These are phyloP conservation scores for Condylura cristata DNA, from an alignment of 2,113 vertebrate species.

Conservation along the genomic window DNA sequence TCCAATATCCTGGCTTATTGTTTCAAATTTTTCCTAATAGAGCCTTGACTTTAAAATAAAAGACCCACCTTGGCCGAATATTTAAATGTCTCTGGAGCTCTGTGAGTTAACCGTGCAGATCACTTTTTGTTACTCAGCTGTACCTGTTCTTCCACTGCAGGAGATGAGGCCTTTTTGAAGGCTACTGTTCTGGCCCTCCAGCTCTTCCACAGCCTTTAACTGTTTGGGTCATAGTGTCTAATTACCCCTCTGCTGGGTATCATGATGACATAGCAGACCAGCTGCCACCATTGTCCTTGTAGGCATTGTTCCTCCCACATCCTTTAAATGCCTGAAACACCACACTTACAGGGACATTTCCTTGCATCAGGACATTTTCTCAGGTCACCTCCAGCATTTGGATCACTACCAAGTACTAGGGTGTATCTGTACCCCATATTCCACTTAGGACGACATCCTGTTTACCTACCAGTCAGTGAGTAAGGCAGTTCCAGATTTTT, in stretches of 20 bases:
- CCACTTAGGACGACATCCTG: not conserved
- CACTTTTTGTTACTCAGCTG: not conserved
- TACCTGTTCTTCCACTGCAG: not conserved
- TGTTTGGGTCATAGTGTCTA: not conserved
- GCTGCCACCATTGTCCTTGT: not conserved
- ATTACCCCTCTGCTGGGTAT: not conserved
- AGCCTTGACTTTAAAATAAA: not conserved
- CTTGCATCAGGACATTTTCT: not conserved
- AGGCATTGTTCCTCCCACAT: not conserved
- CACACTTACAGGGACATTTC: not conserved
- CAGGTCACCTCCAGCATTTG: not conserved
- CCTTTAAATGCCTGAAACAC: conserved; percentile 23
- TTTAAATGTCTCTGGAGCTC: not conserved
- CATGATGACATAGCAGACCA: not conserved
- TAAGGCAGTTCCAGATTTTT: not conserved
- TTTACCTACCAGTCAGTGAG: not conserved
- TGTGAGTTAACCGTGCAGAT: not conserved
- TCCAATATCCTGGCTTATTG: not conserved
- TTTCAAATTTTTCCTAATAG: not conserved
- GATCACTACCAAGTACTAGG: not conserved
- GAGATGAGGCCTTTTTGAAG: not conserved
- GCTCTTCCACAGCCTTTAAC: not conserved
- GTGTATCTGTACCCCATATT: not conserved
- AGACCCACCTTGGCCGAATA: not conserved
- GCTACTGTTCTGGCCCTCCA: not conserved